Percentiles rank a stretch among this genome's conserved stretches.
phyloP scores from a whole-genome alignment of 92 coral and sea anemone genomes.

The Micromussa lordhowensis region DNA sequence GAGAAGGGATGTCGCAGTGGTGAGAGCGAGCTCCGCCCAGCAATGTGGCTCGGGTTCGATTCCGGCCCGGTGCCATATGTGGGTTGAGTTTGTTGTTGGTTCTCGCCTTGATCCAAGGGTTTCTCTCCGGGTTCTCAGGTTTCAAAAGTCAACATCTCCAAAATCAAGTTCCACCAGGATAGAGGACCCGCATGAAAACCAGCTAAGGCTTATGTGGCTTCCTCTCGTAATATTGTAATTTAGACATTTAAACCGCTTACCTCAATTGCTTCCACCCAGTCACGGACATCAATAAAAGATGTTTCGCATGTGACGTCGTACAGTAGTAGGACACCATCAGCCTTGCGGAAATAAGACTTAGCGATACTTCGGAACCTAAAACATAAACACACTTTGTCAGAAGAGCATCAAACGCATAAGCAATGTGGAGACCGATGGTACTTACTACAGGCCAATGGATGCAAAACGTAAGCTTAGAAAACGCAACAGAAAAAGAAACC shows the following conservation, averaged over 20 bases:
- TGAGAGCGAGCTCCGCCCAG: too few relatives aligned
- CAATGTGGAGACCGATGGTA: not conserved
- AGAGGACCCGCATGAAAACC: too few relatives aligned
- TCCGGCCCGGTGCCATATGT: too few relatives aligned
- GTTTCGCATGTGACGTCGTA: slow-evolving; percentile 96
- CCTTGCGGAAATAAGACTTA: slow-evolving; percentile 96
- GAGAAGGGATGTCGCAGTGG: too few relatives aligned
- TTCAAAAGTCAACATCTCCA: too few relatives aligned
- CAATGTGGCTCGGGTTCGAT: too few relatives aligned
- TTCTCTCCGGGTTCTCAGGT: too few relatives aligned
- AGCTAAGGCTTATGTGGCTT: too few relatives aligned
- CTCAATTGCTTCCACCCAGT: slow-evolving; percentile 99
- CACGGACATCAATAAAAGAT: slow-evolving; percentile 89
- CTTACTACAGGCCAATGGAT: not conserved
- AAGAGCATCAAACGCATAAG: not conserved
- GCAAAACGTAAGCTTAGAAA: not conserved
- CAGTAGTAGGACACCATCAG: slow-evolving; percentile 92
- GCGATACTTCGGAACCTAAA: slow-evolving; percentile 96
- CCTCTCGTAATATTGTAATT: too few relatives aligned
- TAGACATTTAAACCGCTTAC: slow-evolving; percentile 39
- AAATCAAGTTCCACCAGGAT: too few relatives aligned
- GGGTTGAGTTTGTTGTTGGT: too few relatives aligned
- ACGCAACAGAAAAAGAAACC: not conserved
- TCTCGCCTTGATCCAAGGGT: too few relatives aligned
- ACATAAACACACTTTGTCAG: not conserved